Percentiles rank a stretch among this genome's conserved stretches.
Conservation (phyloP, 1,140 invertebrate species). For the Cotesia chilonis region DNA sequence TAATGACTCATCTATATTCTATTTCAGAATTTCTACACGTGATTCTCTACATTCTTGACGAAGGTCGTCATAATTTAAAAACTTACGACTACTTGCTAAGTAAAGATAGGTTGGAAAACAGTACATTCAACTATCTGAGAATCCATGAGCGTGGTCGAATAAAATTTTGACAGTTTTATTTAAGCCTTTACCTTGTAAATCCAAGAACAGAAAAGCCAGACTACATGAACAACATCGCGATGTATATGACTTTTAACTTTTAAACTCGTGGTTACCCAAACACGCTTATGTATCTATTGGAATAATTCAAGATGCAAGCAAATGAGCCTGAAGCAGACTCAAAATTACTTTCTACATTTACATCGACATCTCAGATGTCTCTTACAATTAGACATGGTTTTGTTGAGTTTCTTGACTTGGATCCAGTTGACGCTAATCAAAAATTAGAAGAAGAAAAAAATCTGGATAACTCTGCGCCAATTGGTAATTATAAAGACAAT, state of each 20-base stretch:
- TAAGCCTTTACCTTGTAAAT: slow-evolving; percentile 83
- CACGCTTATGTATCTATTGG: slow-evolving; percentile 77
- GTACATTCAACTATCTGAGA: slow-evolving; percentile 73
- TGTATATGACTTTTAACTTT: slow-evolving; percentile 77
- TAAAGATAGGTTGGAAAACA: slow-evolving; percentile 73
- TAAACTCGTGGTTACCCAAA: slow-evolving; percentile 69
- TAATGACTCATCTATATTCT: slow-evolving; percentile 83
- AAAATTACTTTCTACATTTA: slow-evolving; percentile 79
- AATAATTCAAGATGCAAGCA: slow-evolving; percentile 73
- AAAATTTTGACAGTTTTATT: slow-evolving; percentile 79
- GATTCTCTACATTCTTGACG: slow-evolving; percentile 81
- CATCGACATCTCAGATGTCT: slow-evolving; percentile 67
- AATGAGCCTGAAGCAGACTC: slow-evolving; percentile 73
- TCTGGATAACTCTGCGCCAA: slow-evolving; percentile 36
- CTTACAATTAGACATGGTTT: slow-evolving; percentile 80
- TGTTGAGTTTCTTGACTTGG: slow-evolving; percentile 86
- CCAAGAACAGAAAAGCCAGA: slow-evolving; percentile 78
- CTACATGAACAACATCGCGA: slow-evolving; percentile 81
- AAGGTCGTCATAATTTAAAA: slow-evolving; percentile 78
- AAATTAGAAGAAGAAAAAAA: slow-evolving; percentile 51
- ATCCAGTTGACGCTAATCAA: slow-evolving; percentile 56
- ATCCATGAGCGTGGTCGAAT: slow-evolving; percentile 71
- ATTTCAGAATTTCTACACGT: slow-evolving; percentile 81
- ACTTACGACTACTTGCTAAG: slow-evolving; percentile 75
- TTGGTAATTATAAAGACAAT: slow-evolving; percentile 64